These are phyloP conservation scores for Vanessa atalanta DNA, from an alignment of 1,140 invertebrate species.

Conservation along the genomic window DNA sequence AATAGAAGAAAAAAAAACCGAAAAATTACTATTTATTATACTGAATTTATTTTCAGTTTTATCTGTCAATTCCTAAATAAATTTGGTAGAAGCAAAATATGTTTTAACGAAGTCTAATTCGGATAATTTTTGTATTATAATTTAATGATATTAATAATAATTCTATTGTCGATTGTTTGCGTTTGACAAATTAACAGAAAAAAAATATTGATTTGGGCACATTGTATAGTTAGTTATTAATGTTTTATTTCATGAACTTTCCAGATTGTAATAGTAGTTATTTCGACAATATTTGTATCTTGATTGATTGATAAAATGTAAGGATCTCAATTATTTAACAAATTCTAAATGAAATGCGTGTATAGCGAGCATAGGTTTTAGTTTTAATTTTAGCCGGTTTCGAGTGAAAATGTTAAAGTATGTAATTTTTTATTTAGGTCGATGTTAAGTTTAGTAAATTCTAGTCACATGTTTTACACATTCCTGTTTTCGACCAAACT, in stretches of 20 bases:
- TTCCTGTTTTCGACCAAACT: constrained; percentile 80
- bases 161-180: neutral
- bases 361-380: constrained; percentile 52
- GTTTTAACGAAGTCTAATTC: no score
- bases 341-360: constrained; percentile 55
- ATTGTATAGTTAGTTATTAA: constrained; percentile 14
- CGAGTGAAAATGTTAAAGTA: constrained; percentile 67
- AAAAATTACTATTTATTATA: neutral
- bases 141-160: neutral
- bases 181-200: neutral
- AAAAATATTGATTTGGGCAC: neutral
- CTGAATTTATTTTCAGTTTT: neutral
- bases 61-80: neutral
- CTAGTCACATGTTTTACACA: constrained; percentile 79
- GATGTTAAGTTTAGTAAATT: constrained; percentile 80
- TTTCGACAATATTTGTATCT: constrained; percentile 28
- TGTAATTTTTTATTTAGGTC: constrained; percentile 75
- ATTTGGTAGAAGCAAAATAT: no score
- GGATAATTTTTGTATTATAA: no score
- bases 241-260: constrained; percentile 23
- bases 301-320: constrained; percentile 35
- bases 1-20: neutral
- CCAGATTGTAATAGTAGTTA: constrained; percentile 24
- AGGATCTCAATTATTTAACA: constrained; percentile 70
- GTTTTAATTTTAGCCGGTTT: constrained; percentile 45